Base-by-base conservation (phyloP, 2,113 vertebrate genomes). In the Craseonycteris thonglongyai region DNA sequence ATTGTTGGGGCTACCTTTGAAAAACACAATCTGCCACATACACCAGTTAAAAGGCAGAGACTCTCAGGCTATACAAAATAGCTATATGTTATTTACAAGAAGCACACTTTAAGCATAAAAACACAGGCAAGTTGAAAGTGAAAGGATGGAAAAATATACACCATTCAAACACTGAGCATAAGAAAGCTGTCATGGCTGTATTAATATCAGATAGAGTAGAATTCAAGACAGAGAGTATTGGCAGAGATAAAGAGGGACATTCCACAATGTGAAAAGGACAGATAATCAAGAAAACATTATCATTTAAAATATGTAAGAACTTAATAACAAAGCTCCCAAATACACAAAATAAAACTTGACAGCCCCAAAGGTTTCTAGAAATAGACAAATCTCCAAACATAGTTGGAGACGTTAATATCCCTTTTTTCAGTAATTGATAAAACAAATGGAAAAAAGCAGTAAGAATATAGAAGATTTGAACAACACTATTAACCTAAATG, bases 21-120 rank as follows among this genome's bases (percentile, higher is more conserved):
- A 88, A 94, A 92, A 78, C 91, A 85, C 81, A 94, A 56, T 94
- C 93, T 96, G 93, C 91, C 56, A 42, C 75, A 51, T 38, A 51
- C 11, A 24, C 63, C 72, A 47, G 85, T 84, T 26, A 75, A 65
- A 87, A 95, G 76, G 26, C 93, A 72, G 75, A 74, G 69, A 79
- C 28, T 63, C 76, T 63, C 30, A 22, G 59, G 47, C 65, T 69
- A 51, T 51, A 92, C 79, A 45, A 86, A 91, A 86, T 66, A 75
- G 51, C 79, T 90, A 69, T 40, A 38, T 88, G 75, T 49, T 79
- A 79, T 88, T 96, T 90, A 40, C 45, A 72, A 79, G 89, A 90
- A 90, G 69, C 63, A 6, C 33, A 14, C 47, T 81, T 85, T 30
- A 71, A 69, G 28, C 91, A 63, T 59, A 30, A 86, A 79, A 88